Conservation (phyloP, 2,113 vertebrate species). For the Pterocles burchelli region DNA sequence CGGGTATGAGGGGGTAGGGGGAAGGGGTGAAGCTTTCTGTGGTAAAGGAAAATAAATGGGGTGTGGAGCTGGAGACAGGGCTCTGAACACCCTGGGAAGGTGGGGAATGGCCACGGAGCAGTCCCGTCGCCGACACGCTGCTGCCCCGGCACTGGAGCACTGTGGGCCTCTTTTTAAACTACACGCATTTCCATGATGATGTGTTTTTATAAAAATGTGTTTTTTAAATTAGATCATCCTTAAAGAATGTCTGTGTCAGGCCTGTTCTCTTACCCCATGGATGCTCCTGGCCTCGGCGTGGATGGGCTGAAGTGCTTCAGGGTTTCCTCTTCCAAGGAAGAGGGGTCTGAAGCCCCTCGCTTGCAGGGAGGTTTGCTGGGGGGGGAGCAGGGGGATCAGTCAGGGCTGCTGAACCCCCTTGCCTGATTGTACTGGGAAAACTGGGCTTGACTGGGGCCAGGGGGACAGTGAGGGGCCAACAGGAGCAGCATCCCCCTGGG, state of each 20-base stretch:
- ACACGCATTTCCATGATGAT: background rate
- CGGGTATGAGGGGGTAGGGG: background rate
- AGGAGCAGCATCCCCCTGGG: background rate
- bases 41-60: background rate
- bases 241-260: conserved; percentile 35
- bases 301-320: background rate
- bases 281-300: background rate
- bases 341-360: background rate
- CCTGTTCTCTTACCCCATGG: background rate
- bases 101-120: background rate
- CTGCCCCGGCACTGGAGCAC: background rate
- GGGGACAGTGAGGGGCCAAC: background rate
- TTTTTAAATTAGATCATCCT: conserved; percentile 54
- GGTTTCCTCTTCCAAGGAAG: background rate
- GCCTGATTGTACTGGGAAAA: background rate
- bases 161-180: background rate
- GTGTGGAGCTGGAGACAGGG: background rate
- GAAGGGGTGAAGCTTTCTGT: conserved; percentile 6
- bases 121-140: background rate
- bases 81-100: background rate
- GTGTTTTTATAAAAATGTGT: conserved; percentile 5
- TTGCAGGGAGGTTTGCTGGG: background rate
- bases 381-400: background rate
- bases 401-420: background rate
- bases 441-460: fast-evolving